Base-by-base conservation (phyloP, 37 sponge, comb jelly and placozoan species). In the Oopsacas minuta region DNA sequence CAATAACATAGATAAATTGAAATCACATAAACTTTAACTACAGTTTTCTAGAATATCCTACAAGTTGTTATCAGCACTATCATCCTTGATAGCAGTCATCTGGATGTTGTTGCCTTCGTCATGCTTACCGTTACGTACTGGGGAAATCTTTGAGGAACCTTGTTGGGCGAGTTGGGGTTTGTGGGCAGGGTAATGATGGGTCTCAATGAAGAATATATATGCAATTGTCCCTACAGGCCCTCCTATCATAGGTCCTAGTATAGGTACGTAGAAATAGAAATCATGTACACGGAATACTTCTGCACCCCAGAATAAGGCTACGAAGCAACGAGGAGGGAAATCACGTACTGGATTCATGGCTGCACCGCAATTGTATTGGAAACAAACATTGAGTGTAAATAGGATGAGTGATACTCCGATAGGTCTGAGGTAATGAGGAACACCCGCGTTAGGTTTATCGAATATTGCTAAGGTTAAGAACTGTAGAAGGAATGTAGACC, bases 321-420 rank as follows among this genome's bases (percentile, higher is more conserved):
- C 90, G 86, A 87, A 90, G 25, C 92, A 23, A 10, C 94, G 53
- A 37, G 94, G 94, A n/a, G 89, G 87, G 69, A 94, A 83, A 81
- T 94, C 94, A 39, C 94, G 52, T 38, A 92, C 94, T 38, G 94
- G 94, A 51, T 94, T 94, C 61, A 94, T 89, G 52, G 92, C 92
- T 52, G 90, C 90, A 46, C 94, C 94, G 36, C 85, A 81, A 85
- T 94, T 94, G 82, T 82, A 85, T 25, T 90, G 91, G 52, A 90
- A 90, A 37, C 92, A 88, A 36, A 37, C 85, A 3, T 92, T 92
- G 53, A 94, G 87, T 12, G 86, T 85, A 46, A 83, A 83, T 52
- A 94, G 83, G 0, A 86, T 32, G 0, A 90, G 38, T 5, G 92
- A 92, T 82, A 94, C 88, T 35, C 84, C 35, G n/a, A 94, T 38